Evolutionary conservation across 2,797 vertebrate genomes (phyloP), one percentile per base, ranked within the genome.

Genomic region (Phataginus tricuspis): DNA sequence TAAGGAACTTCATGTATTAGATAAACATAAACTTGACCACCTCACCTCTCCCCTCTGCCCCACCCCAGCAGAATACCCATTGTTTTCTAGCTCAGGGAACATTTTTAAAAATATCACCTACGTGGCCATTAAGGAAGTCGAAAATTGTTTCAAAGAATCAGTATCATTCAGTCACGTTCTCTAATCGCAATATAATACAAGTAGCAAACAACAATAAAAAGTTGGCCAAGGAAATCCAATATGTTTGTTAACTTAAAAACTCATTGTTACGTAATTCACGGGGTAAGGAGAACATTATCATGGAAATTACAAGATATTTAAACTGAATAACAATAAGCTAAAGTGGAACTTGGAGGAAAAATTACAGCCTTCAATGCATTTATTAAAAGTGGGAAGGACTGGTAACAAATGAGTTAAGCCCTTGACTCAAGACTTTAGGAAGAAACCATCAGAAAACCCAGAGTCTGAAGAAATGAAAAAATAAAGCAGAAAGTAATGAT

Each of bases 251-350:
- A 95, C 57, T 89, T 95, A 88, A 85, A 93, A 75, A 90, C 37
- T 69, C 78, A 82, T 74, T 97, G 96, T 72, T 87, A 84, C 93
- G 63, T 90, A 91, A 95, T 93, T 80, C 69, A 88, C 29, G 19
- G 19, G 68, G 11, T 34, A 87, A 63, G 42, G 71, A 80, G n/a
- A 95, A 77, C 45, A 66, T 87, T 66, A 75, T 88, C 71, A 66
- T 59, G 66, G 64, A 94, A 94, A 95, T 85, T 57, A 51, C 9
- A 69, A 95, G 77, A 85, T 94, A 59, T 96, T 92, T 83, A 90
- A 95, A 88, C n/a, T 18, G 63, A 95, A 42, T 71, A 85, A 74
- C 71, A 88, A 64, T 91, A 92, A 94, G 77, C 61, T 92, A 87
- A 95, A 74, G 57, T 69, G 57, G 63, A 95, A 94, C 57, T 69